Conservation (phyloP, 1,140 invertebrate genomes). For the Daktulosphaira vitifoliae region DNA sequence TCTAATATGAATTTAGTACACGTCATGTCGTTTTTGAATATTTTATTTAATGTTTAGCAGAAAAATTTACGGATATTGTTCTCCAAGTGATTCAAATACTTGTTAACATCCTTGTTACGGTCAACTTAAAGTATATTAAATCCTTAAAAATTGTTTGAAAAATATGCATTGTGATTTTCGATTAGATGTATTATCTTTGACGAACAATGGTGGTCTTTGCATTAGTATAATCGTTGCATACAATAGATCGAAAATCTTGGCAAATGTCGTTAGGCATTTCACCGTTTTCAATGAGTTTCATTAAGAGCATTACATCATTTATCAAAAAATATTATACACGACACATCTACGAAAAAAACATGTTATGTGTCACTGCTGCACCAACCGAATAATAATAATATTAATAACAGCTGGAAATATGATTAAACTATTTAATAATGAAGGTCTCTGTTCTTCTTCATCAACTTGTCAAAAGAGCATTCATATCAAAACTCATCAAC, state of each 20-base stretch:
- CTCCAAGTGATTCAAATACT: no score
- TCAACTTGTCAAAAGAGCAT: no score
- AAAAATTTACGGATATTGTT: no score
- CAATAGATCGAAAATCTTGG: slow-evolving; percentile 31
- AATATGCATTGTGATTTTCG: background rate
- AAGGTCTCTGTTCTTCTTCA: no score
- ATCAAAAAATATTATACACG: slow-evolving; percentile 23
- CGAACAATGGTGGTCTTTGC: background rate
- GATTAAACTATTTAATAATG: no score
- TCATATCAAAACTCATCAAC: no score
- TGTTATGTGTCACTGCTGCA: no score
- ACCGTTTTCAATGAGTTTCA: slow-evolving; percentile 15
- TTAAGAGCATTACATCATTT: slow-evolving; percentile 23
- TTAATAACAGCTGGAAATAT: background rate
- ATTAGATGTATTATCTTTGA: background rate
- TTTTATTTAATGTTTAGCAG: no score
- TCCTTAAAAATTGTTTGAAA: slow-evolving; percentile 17
- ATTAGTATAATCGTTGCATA: slow-evolving; percentile 30
- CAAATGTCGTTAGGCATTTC: slow-evolving; percentile 29
- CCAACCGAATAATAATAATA: slow-evolving; percentile 26
- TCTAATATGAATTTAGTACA: no score
- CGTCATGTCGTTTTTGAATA: no score
- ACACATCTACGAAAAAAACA: slow-evolving; percentile 6
- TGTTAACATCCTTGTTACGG: no score
- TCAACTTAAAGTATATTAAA: background rate